Conservation (phyloP, 2,113 vertebrate species). For the Pteropus alecto region DNA sequence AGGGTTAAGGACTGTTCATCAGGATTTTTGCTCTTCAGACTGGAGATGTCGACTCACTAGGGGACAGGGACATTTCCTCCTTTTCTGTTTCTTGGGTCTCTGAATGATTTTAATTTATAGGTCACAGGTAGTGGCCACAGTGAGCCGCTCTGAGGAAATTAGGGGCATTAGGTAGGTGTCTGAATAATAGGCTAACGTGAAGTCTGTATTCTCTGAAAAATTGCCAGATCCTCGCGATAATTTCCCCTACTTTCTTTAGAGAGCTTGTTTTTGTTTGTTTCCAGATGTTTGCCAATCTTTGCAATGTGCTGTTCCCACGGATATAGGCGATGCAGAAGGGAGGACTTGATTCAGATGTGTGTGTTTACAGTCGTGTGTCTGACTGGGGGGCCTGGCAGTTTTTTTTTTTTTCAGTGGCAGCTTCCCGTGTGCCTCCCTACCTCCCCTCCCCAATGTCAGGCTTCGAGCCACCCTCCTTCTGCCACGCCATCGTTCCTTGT, state of each 20-base stretch:
- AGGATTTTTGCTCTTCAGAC: not conserved
- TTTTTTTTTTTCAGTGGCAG: not conserved
- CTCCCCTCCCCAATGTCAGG: not conserved
- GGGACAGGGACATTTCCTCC: not conserved
- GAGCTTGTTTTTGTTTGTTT: slow-evolving; percentile 46
- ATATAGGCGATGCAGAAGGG: accelerated
- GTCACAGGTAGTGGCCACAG: not conserved
- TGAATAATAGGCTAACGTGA: slow-evolving; percentile 3
- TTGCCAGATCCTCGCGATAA: not conserved
- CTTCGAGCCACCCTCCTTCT: not conserved
- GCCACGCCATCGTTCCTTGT: not conserved
- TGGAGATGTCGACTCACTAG: not conserved
- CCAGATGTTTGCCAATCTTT: slow-evolving; percentile 54
- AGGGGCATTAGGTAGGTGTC: not conserved
- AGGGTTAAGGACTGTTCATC: not conserved
- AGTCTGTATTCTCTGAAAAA: slow-evolving; percentile 20
- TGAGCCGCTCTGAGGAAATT: not conserved
- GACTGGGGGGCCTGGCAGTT: not conserved
- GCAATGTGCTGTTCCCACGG: not conserved
- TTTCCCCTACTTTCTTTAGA: slow-evolving; percentile 18
- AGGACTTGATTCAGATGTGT: not conserved
- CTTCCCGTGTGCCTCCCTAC: not conserved
- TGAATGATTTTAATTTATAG: too few relatives aligned
- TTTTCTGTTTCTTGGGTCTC: not conserved
- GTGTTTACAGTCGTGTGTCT: too few relatives aligned